phyloP scores from a whole-genome alignment of 2,797 vertebrate genomes.

The Ctenopoma kingsleyae region DNA sequence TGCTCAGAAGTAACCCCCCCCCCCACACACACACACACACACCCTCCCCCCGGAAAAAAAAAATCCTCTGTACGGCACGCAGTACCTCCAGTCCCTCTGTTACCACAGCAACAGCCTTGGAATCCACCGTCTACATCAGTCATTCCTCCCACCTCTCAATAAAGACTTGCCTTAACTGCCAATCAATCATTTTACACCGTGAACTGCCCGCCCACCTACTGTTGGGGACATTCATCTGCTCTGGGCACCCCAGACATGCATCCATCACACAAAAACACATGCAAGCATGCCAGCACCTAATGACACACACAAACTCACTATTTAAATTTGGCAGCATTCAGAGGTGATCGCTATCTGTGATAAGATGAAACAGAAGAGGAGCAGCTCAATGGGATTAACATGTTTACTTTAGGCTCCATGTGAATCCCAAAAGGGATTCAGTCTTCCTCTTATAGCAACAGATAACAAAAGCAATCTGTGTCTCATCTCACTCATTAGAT shows the following conservation, averaged over 20 bases:
- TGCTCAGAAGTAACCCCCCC: conserved; percentile 81
- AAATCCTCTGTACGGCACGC: conserved; percentile 70
- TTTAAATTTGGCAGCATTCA: conserved; percentile 65
- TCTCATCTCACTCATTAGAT: conserved; percentile 63
- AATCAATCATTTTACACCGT: conserved; percentile 83
- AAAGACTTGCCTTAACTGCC: conserved; percentile 81
- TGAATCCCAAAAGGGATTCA: conserved; percentile 62
- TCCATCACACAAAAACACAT: conserved; percentile 20
- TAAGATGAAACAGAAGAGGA: conserved; percentile 67
- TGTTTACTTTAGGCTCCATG: conserved; percentile 70
- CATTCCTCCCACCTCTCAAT: conserved; percentile 80
- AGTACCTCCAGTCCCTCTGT: conserved; percentile 82
- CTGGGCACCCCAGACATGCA: conserved; percentile 33
- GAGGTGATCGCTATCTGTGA: conserved; percentile 57
- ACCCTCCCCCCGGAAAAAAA: conserved; percentile 23
- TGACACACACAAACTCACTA: conserved; percentile 29
- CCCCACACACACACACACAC: too few relatives aligned
- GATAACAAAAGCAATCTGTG: conserved; percentile 61
- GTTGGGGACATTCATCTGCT: conserved; percentile 74
- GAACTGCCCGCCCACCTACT: conserved; percentile 77
- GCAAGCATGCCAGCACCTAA: conserved; percentile 14
- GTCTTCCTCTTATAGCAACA: conserved; percentile 56
- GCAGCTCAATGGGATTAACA: conserved; percentile 68
- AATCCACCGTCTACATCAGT: conserved; percentile 84
- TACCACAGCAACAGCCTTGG: conserved; percentile 90